Evolutionary conservation across 2,113 vertebrate genomes (phyloP).

Genomic region (Rana temporaria): DNA sequence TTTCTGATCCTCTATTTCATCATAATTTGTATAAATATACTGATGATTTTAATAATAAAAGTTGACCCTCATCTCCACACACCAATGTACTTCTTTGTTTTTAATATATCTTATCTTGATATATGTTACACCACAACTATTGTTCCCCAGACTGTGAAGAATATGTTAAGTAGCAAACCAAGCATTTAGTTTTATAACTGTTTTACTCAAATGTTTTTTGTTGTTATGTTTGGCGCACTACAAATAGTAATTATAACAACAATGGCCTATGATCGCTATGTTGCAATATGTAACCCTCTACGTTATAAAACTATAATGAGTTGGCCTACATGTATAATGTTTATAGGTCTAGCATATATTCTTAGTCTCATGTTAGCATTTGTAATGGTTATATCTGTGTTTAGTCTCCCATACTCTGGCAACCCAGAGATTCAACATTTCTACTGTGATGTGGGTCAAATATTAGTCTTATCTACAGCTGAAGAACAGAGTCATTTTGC

Average conservation of each 20-base stretch:
- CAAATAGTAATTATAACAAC: constrained; percentile 62
- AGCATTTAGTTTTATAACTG: constrained; percentile 59
- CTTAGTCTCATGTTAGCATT: constrained; percentile 57
- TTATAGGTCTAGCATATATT: constrained; percentile 51
- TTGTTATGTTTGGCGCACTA: constrained; percentile 58
- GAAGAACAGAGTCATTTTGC: neutral
- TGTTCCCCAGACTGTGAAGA: constrained; percentile 62
- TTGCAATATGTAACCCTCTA: constrained; percentile 62
- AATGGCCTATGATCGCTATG: constrained; percentile 64
- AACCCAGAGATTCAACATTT: constrained; percentile 59
- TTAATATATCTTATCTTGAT: constrained; percentile 60
- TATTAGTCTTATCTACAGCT: constrained; percentile 39
- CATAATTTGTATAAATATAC: constrained; percentile 57
- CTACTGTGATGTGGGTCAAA: constrained; percentile 62
- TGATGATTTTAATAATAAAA: constrained; percentile 57
- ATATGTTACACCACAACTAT: constrained; percentile 61
- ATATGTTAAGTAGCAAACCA: constrained; percentile 28
- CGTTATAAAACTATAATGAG: constrained; percentile 61
- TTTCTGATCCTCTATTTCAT: constrained; percentile 54
- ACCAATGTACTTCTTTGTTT: constrained; percentile 65
- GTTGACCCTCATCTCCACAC: constrained; percentile 56
- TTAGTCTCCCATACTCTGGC: constrained; percentile 62
- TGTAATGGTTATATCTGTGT: constrained; percentile 59
- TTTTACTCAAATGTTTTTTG: constrained; percentile 61
- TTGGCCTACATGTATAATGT: constrained; percentile 30